These are phyloP conservation scores for Xenus cinereus DNA, from an alignment of 2,113 vertebrate species.

Conservation along the genomic window DNA sequence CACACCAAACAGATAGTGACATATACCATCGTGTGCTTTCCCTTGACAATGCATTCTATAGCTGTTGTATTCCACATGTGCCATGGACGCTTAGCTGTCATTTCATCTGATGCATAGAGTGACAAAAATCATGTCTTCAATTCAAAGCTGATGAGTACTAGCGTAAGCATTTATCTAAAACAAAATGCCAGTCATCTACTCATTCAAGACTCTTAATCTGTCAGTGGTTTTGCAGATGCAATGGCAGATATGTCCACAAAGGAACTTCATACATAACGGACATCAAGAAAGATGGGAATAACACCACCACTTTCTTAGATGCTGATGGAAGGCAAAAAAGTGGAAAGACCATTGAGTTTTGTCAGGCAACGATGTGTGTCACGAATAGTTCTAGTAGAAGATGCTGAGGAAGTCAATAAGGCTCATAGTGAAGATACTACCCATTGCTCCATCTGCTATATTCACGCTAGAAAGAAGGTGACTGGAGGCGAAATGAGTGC, in stretches of 20 bases:
- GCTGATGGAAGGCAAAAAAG: background rate
- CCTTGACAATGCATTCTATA: rapidly evolving
- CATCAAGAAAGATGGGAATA: background rate
- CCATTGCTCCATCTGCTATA: background rate
- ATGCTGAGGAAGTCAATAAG: background rate
- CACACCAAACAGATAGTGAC: background rate
- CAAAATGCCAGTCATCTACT: background rate
- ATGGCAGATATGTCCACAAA: background rate
- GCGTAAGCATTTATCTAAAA: background rate
- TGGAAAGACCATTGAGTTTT: background rate
- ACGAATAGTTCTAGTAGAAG: background rate
- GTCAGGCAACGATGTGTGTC: background rate
- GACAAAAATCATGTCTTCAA: background rate
- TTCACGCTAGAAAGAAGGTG: background rate
- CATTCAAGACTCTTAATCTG: background rate
- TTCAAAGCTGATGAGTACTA: background rate
- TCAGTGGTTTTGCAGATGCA: background rate
- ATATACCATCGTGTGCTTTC: background rate
- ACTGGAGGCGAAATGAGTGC: background rate
- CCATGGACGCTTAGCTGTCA: background rate
- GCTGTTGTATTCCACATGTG: background rate
- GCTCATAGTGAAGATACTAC: background rate
- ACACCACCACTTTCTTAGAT: background rate
- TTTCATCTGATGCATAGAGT: rapidly evolving
- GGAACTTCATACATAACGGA: background rate